Base-by-base conservation (phyloP, 2,113 vertebrate species). In the Coturnix japonica region DNA sequence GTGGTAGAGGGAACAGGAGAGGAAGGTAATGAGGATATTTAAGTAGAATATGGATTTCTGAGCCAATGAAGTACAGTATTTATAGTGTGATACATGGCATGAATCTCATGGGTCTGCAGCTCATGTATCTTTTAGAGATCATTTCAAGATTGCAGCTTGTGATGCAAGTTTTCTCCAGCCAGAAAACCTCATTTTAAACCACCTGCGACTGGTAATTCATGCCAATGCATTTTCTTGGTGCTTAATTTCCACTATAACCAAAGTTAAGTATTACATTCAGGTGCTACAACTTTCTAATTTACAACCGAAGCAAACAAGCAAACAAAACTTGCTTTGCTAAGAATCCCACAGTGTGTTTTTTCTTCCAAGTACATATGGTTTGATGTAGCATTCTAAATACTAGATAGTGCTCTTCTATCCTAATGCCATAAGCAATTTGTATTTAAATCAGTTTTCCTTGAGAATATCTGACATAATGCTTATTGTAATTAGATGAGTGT, bases 231-330 rank as follows among this genome's bases (percentile, higher is more conserved):
- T 94, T 20, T 84, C 37, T 73, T 65, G 93, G 87, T 95, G 95
- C 95, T 96, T 89, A 54, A 47, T 81, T 93, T 87, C 22, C 9
- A 4, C 33, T 21, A 14, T 59, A 79, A 94, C 94, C 96, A 97
- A 96, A 96, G 56, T 64, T 31, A 87, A 86, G 69, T 74, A 73
- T 80, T 75, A 92, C 31, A 41, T 3, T 37, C 60, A 91, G 89
- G 94, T 96, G 94, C 92, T 96, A 90, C 49, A 73, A 43, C 49
- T 92, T 93, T 73, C 39, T 87, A 59, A 90, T 28, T 75, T 57
- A 44, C 33, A 84, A 65, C 31, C 14, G 57, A 43, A n/a, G n/a
- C 54, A n/a, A n/a, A 20, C 31, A 19, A 37, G 9, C 53, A 39
- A 82, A 67, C 30, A 31, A 18, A 2, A 46, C 30, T 9, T 73